A percentile compares a stretch with the other conserved stretches of the same genome.
These are phyloP conservation scores for Blastomussa wellsi DNA, from an alignment of 92 coral and sea anemone species.

Conservation along the genomic window DNA sequence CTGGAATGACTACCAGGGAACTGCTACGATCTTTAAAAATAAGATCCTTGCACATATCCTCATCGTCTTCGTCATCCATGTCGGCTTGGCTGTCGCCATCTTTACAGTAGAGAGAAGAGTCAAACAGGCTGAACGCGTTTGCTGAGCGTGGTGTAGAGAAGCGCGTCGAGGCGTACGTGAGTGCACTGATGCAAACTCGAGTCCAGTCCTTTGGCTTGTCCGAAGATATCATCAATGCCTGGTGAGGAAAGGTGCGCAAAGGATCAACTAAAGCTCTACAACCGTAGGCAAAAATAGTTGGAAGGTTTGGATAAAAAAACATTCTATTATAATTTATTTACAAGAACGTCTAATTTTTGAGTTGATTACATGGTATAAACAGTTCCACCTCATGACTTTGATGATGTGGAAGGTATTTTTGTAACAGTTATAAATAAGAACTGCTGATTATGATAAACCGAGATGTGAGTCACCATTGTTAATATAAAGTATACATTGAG, in stretches of 20 bases:
- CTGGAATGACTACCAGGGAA: slow-evolving; percentile 14
- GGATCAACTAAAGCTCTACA: background rate
- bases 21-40: slow-evolving; percentile 50
- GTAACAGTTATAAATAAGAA: too few species aligned
- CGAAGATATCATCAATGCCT: slow-evolving; percentile 42
- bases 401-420: too few species aligned
- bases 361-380: too few species aligned
- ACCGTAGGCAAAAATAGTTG: too few species aligned
- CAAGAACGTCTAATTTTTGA: too few species aligned
- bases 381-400: too few species aligned
- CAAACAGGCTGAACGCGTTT: slow-evolving; percentile 50
- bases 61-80: background rate
- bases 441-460: too few species aligned
- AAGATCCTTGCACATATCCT: slow-evolving; percentile 26
- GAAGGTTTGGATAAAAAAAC: too few species aligned
- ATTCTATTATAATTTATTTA: too few species aligned
- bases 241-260: background rate
- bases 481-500: too few species aligned
- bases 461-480: too few species aligned
- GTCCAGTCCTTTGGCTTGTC: slow-evolving; percentile 18
- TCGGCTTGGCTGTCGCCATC: background rate
- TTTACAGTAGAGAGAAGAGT: slow-evolving; percentile 48
- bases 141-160: background rate
- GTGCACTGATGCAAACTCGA: background rate
- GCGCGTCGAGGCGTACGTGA: slow-evolving; percentile 10